Conservation (phyloP, 2,797 vertebrate species). For the Phrynocephalus forsythii region DNA sequence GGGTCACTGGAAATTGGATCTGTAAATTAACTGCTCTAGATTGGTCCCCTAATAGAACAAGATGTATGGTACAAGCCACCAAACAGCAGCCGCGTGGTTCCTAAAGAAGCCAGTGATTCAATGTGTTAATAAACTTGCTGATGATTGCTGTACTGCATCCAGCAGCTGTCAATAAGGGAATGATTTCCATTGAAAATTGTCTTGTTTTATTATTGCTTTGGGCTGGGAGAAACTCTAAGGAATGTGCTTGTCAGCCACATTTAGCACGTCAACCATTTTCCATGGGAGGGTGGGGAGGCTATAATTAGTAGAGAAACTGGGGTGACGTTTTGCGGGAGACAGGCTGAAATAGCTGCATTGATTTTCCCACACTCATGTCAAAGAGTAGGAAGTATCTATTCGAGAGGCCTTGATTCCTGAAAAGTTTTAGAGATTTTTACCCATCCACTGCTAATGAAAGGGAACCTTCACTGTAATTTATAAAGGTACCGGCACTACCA, state of each 20-base stretch:
- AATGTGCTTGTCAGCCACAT: conserved; percentile 32
- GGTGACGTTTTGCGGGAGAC: conserved; percentile 33
- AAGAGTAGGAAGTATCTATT: neutral
- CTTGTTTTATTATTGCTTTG: conserved; percentile 29
- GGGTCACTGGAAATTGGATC: neutral
- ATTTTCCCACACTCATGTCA: neutral
- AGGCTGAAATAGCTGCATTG: conserved; percentile 31
- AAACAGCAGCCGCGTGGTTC: conserved; percentile 5
- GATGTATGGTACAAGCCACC: neutral
- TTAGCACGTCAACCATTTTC: neutral
- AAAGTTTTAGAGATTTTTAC: neutral
- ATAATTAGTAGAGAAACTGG: conserved; percentile 32
- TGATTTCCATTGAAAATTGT: conserved; percentile 44
- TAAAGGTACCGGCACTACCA: neutral
- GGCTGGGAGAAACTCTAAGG: conserved; percentile 17
- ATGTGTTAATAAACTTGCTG: conserved; percentile 28
- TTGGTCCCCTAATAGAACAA: neutral
- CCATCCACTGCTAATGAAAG: neutral
- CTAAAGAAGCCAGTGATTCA: conserved; percentile 34
- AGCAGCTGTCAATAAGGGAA: conserved; percentile 25
- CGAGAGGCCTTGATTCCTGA: conserved; percentile 3
- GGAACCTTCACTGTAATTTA: neutral
- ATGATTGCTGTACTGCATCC: conserved; percentile 41
- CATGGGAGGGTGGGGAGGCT: neutral
- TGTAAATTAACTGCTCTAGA: conserved; percentile 31